A percentile compares a stretch with the other conserved stretches of the same genome.
Conservation (phyloP, 2,113 vertebrate genomes). For the Pseudopodoces humilis region DNA sequence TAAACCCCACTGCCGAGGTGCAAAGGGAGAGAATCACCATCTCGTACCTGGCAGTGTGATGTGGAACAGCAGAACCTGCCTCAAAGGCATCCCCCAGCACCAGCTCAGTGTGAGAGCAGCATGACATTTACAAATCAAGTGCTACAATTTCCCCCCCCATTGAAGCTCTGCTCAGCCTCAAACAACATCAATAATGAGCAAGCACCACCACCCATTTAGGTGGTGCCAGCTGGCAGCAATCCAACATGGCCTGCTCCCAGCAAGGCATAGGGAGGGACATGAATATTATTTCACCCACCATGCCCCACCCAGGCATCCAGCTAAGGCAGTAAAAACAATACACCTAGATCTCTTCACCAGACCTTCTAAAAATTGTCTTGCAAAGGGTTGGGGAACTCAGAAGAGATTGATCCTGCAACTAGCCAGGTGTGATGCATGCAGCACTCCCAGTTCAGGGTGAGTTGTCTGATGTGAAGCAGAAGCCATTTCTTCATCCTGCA, state of each 20-base stretch:
- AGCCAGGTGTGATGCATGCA: neutral
- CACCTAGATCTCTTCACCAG: neutral
- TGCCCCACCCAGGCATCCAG: neutral
- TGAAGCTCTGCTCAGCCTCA: conserved; percentile 4
- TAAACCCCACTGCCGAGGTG: neutral
- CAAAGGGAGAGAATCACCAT: neutral
- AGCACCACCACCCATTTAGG: neutral
- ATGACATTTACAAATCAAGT: neutral
- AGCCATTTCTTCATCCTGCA: neutral
- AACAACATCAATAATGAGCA: neutral
- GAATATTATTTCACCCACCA: neutral
- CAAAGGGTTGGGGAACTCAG: neutral
- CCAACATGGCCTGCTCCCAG: neutral
- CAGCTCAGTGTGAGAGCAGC: neutral
- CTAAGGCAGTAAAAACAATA: neutral
- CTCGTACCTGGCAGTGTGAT: fast-evolving
- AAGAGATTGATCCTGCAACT: neutral
- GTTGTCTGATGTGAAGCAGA: neutral
- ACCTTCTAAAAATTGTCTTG: neutral
- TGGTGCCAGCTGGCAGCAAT: neutral
- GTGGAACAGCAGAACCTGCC: neutral
- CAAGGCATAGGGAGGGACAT: neutral
- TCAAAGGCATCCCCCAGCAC: neutral
- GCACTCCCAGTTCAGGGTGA: neutral
- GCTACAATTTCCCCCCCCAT: neutral